Evolutionary conservation across 2,797 vertebrate species (phyloP), one percentile per base, ranked within the genome.

Genomic region (Gymnopithys bicolor): DNA sequence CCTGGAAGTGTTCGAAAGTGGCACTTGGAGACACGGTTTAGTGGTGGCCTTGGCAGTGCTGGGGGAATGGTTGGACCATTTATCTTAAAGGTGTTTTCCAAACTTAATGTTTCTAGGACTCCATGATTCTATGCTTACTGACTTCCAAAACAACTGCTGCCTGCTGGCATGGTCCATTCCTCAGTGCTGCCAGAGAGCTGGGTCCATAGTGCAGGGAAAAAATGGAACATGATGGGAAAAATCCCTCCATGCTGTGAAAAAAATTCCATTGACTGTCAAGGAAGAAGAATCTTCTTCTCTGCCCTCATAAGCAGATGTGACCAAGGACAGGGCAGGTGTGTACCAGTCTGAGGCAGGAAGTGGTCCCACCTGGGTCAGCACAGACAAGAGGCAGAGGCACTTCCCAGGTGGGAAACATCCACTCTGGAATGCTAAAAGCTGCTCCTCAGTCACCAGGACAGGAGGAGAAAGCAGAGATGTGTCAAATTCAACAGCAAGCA

Each of bases 181-280:
- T 67, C 48, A 33, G 67, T 1, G 0, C 43, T 55, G 35, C 66
- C 0, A 0, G 69, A 69, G 33, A 49, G n/a, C 56, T 53, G 75
- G 25, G 64, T 76, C 52, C 21, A 4, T 4, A 32, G 35, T 2
- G 3, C 24, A 21, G 56, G 27, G 9, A 30, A 43, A 63, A 35
- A 64, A 41, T 18, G 7, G 60, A 63, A 63, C 60, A 45, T 16
- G 30, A 45, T n/a, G 30, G 62, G 41, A n/a, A 63, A 63, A 43
- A 32, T 45, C 21, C 32, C n/a, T 52, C 59, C 5, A 2, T 0
- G 2, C 39, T 2, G 23, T 33, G 63, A 17, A 16, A 79, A 79
- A 76, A 75, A 24, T 18, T 2, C 12, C 7, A 7, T 45, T 67
- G 21, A 28, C 17, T 27, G 51, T 17, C 53, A 35, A 81, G 35